Evolutionary conservation across 2,888 invertebrate species (phyloP).

Genomic region (Tachina lurida): DNA sequence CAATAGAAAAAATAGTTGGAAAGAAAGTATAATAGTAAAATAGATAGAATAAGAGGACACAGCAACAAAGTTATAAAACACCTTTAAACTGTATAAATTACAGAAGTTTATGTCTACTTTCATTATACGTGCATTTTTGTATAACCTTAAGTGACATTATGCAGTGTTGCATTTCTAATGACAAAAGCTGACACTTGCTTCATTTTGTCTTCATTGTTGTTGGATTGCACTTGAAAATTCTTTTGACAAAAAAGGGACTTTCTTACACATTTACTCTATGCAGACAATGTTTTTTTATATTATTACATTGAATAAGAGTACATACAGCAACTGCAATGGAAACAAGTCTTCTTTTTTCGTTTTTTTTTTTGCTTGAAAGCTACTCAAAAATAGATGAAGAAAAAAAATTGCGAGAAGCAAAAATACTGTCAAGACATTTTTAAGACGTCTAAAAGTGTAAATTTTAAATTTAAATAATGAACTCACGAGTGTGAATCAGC

Average conservation of each 20-base stretch:
- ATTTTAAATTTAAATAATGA: slow-evolving; percentile 29
- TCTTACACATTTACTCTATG: slow-evolving; percentile 22
- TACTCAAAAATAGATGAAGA: slow-evolving; percentile 31
- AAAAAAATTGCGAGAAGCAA: background rate
- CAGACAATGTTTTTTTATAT: slow-evolving; percentile 45
- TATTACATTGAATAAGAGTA: slow-evolving; percentile 10
- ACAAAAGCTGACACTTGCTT: slow-evolving; percentile 63
- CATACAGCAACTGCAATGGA: slow-evolving; percentile 17
- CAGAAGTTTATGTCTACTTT: slow-evolving; percentile 38
- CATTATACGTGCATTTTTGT: slow-evolving; percentile 43
- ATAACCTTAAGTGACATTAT: slow-evolving; percentile 67
- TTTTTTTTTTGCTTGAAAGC: slow-evolving; percentile 31
- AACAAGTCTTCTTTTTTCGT: slow-evolving; percentile 1
- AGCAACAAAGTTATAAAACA: slow-evolving; percentile 11
- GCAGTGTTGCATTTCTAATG: slow-evolving; percentile 67
- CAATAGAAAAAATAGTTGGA: background rate
- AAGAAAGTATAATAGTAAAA: background rate
- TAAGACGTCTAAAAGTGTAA: slow-evolving; percentile 37
- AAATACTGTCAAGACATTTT: slow-evolving; percentile 41
- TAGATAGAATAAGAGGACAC: background rate
- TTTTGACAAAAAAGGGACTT: slow-evolving; percentile 32
- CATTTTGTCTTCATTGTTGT: slow-evolving; percentile 55
- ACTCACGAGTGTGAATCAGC: background rate
- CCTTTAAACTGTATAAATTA: slow-evolving; percentile 54
- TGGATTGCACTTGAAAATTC: slow-evolving; percentile 58